Conservation (phyloP, 2,888 invertebrate genomes). For the Lycaena phlaeas region DNA sequence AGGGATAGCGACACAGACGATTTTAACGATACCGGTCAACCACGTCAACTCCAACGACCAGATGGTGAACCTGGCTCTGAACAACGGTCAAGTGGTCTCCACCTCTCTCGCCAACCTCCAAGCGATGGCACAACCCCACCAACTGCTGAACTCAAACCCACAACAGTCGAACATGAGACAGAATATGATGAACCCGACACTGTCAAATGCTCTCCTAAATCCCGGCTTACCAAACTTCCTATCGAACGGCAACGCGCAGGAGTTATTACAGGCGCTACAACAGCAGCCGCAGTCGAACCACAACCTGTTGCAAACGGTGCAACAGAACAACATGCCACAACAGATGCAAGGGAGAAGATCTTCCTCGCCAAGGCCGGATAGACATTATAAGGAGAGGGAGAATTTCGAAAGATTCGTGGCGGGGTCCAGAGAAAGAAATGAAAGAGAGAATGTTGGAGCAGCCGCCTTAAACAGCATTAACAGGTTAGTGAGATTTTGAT, state of each 20-base stretch:
- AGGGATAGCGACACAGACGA: constrained; percentile 96
- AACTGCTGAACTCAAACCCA: constrained; percentile 75
- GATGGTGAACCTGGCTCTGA: constrained; percentile 86
- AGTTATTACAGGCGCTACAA: constrained; percentile 81
- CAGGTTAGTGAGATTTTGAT: constrained; percentile 58
- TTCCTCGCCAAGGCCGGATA: constrained; percentile 56
- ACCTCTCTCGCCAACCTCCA: constrained; percentile 86
- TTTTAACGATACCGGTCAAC: constrained; percentile 94
- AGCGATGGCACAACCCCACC: constrained; percentile 82
- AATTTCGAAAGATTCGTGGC: constrained; percentile 56
- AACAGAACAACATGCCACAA: constrained; percentile 62
- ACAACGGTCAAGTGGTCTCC: constrained; percentile 89
- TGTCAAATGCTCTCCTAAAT: constrained; percentile 80
- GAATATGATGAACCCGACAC: constrained; percentile 72
- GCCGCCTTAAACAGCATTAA: constrained; percentile 78
- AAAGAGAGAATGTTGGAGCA: constrained; percentile 67
- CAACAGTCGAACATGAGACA: constrained; percentile 55
- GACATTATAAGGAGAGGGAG: constrained; percentile 67
- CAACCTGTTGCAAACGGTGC: constrained; percentile 60
- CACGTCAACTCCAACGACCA: constrained; percentile 84
- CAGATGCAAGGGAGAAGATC: constrained; percentile 65
- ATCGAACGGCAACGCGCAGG: constrained; percentile 81
- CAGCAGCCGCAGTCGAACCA: constrained; percentile 75
- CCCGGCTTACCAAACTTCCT: constrained; percentile 81
- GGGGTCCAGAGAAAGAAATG: constrained; percentile 66